A percentile compares a stretch with the other conserved stretches of the same genome.
phyloP scores from a whole-genome alignment of 2,888 invertebrate genomes.

The Arrhopalites spinosus region DNA sequence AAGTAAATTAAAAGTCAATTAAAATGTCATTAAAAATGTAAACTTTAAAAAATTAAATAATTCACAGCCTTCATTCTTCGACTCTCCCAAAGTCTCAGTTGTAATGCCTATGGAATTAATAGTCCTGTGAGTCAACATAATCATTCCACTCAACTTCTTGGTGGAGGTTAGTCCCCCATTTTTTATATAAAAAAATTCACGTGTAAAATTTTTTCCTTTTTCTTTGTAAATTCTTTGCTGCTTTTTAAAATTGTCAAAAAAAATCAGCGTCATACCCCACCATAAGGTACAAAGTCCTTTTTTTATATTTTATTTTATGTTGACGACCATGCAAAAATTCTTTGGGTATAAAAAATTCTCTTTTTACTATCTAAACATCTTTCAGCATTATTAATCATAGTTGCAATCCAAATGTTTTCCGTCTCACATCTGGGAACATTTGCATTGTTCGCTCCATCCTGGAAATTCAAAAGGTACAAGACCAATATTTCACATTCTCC shows the following conservation, averaged over 20 bases:
- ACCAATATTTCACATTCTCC: background rate
- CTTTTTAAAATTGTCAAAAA: background rate
- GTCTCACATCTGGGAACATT: constrained; percentile 58
- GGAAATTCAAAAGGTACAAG: constrained; percentile 58
- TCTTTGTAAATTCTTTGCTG: background rate
- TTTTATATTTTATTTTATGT: background rate
- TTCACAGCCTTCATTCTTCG: constrained; percentile 59
- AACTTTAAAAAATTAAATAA: too few relatives aligned
- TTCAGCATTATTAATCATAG: constrained; percentile 62
- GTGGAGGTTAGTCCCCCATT: constrained; percentile 57
- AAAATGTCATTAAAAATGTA: too few relatives aligned
- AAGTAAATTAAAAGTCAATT: too few relatives aligned
- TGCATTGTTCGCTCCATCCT: constrained; percentile 57
- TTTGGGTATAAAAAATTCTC: too few relatives aligned
- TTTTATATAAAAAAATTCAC: background rate
- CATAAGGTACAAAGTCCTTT: background rate
- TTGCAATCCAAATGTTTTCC: constrained; percentile 61
- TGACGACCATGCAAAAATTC: too few relatives aligned
- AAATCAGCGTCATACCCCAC: background rate
- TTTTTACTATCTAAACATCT: too few relatives aligned
- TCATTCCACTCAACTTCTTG: constrained; percentile 57
- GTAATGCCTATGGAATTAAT: constrained; percentile 63
- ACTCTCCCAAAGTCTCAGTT: constrained; percentile 61
- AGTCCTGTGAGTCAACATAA: constrained; percentile 53
- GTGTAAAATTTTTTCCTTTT: background rate